A percentile compares a stretch with the other conserved stretches of the same genome.
Conservation (phyloP, 2,797 vertebrate species). For the Catharus ustulatus region DNA sequence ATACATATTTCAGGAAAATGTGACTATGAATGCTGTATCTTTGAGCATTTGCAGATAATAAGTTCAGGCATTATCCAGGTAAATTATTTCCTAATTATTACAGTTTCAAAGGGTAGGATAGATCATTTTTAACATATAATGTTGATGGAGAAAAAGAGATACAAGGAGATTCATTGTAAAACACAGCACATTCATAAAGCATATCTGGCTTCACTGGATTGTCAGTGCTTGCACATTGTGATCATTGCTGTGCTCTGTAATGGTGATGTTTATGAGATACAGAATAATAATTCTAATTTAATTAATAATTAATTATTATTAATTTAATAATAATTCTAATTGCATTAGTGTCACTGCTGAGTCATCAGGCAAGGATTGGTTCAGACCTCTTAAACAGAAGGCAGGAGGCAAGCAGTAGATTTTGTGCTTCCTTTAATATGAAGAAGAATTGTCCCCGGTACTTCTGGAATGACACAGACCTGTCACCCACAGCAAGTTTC, state of each 20-base stretch:
- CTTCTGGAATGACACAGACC: neutral
- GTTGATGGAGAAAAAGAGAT: neutral
- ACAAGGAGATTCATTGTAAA: neutral
- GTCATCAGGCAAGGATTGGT: neutral
- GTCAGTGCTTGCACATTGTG: neutral
- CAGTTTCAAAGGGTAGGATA: neutral
- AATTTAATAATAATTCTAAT: no score
- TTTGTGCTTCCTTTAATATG: neutral
- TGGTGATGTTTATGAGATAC: neutral
- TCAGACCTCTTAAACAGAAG: neutral
- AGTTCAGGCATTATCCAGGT: neutral
- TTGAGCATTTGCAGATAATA: neutral
- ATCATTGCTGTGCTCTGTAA: neutral
- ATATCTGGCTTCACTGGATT: neutral
- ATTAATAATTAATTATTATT: no score
- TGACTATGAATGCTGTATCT: neutral
- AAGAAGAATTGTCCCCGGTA: neutral
- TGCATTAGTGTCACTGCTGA: neutral
- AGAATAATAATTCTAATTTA: neutral
- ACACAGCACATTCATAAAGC: neutral
- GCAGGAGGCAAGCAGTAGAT: neutral
- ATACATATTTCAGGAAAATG: neutral
- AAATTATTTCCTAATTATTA: constrained; percentile 8
- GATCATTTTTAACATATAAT: neutral
- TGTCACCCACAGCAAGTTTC: neutral